Conservation (phyloP, 2,888 invertebrate species). For the Cryptocephalus moraei region DNA sequence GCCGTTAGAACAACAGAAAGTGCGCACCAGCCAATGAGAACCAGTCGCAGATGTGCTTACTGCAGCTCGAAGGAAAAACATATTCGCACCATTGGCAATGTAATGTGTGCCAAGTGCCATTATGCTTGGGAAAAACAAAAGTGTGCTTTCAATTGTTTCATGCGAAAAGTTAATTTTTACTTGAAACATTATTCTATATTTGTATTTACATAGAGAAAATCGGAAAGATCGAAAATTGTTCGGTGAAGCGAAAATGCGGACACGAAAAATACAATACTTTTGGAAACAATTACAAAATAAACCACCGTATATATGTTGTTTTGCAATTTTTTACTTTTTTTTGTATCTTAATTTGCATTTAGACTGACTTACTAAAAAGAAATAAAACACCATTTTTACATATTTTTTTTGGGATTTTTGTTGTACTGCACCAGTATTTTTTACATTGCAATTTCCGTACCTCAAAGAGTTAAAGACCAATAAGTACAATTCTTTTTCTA, state of each 20-base stretch:
- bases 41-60: conserved; percentile 1
- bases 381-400: neutral
- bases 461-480: too few species aligned
- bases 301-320: neutral
- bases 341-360: neutral
- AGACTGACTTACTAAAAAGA: neutral
- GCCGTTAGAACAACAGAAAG: too few species aligned
- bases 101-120: too few species aligned
- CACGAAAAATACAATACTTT: neutral
- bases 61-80: conserved; percentile 2
- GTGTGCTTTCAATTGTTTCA: neutral
- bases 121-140: neutral
- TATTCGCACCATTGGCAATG: neutral
- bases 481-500: too few species aligned
- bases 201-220: too few species aligned
- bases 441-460: conserved; percentile 1
- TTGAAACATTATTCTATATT: too few species aligned
- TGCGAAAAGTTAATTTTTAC: too few species aligned
- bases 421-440: conserved; percentile 1
- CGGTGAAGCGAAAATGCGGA: too few species aligned
- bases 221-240: too few species aligned
- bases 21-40: too few species aligned
- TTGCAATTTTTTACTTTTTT: neutral
- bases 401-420: neutral
- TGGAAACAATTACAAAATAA: conserved; percentile 1